These are phyloP conservation scores for Pemphigus obesinymphae DNA, from an alignment of 1,140 invertebrate genomes.

Conservation along the genomic window DNA sequence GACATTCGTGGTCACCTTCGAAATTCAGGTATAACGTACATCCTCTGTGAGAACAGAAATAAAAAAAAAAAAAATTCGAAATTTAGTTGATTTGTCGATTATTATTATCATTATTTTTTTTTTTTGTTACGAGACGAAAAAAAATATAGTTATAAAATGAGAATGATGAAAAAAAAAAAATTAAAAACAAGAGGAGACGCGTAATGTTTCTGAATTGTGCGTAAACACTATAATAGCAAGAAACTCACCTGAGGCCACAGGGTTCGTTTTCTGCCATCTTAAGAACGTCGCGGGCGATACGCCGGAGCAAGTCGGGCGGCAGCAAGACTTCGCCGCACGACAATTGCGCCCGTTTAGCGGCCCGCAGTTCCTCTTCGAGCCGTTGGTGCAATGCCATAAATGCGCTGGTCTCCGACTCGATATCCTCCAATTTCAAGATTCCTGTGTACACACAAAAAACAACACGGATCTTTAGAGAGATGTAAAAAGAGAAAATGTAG, in stretches of 20 bases:
- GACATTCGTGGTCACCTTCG: constrained; percentile 59
- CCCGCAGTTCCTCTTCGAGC: constrained; percentile 68
- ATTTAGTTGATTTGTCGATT: neutral
- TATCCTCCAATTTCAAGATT: constrained; percentile 43
- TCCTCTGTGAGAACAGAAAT: constrained; percentile 55
- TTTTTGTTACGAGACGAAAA: neutral
- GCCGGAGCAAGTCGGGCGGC: constrained; percentile 68
- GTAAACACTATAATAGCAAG: no score
- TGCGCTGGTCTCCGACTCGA: constrained; percentile 45
- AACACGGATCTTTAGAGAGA: neutral
- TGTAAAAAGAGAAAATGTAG: neutral
- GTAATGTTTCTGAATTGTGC: no score
- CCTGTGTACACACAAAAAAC: constrained; percentile 30
- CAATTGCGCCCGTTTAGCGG: constrained; percentile 70
- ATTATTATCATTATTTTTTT: neutral
- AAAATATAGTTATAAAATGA: constrained; percentile 44
- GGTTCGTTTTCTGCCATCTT: constrained; percentile 77
- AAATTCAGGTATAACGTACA: constrained; percentile 72
- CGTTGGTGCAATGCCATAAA: constrained; percentile 59
- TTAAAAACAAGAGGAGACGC: constrained; percentile 23
- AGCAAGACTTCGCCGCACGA: constrained; percentile 74
- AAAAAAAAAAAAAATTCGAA: constrained; percentile 34
- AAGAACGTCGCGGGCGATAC: constrained; percentile 70
- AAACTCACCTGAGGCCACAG: constrained; percentile 63
- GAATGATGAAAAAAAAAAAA: constrained; percentile 42